A percentile compares a stretch with the other conserved stretches of the same genome.
Evolutionary conservation across 2,797 vertebrate species (phyloP).

Genomic region (Etheostoma perlongum): DNA sequence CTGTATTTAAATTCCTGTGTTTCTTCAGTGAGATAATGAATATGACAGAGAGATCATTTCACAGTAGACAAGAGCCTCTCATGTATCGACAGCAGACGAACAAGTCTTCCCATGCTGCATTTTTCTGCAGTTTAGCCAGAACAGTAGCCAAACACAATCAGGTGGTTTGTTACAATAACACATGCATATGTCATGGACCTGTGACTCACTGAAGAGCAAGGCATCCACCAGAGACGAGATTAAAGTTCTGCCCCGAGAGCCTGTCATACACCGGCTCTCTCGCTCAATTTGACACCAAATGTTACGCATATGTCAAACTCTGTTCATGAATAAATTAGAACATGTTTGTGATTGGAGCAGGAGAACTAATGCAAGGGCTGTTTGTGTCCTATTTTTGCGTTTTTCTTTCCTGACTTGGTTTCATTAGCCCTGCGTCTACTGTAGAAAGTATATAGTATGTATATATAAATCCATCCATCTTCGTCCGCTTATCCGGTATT

Average conservation of each 20-base stretch:
- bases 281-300: constrained; percentile 53
- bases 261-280: constrained; percentile 18
- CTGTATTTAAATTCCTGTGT: background rate
- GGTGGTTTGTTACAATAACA: constrained; percentile 74
- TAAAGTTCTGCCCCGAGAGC: constrained; percentile 50
- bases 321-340: constrained; percentile 14
- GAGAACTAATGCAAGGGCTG: background rate
- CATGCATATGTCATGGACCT: constrained; percentile 59
- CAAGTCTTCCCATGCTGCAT: background rate
- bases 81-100: constrained; percentile 3
- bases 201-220: constrained; percentile 68
- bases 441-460: background rate
- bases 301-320: constrained; percentile 40
- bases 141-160: constrained; percentile 55
- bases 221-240: constrained; percentile 61
- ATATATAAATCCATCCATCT: background rate
- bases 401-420: background rate
- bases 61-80: constrained; percentile 1
- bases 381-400: background rate
- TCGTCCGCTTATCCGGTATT: too few relatives aligned
- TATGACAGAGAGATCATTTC: constrained; percentile 1
- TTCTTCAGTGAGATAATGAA: background rate
- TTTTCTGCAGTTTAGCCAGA: constrained; percentile 26
- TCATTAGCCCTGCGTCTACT: background rate
- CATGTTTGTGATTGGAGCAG: constrained; percentile 11